Base-by-base conservation (phyloP, 2,888 invertebrate species). In the Saturnia japonica region DNA sequence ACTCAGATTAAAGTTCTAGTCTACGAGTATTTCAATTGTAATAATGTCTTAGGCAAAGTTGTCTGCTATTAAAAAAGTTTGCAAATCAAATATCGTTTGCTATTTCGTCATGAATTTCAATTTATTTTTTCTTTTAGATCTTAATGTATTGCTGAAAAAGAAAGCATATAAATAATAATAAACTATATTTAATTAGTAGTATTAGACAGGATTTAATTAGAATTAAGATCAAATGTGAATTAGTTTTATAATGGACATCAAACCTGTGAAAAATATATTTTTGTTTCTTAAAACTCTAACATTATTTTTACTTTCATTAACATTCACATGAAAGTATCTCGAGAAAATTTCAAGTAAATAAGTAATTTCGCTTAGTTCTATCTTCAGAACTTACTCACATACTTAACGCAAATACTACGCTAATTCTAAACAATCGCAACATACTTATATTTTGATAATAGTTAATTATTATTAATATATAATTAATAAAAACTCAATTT, bases 1-100 rank as follows among this genome's bases (percentile, higher is more conserved):
- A 91, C 83, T 78, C 78, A 85, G 87, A 90, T 93, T 93, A 88
- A 91, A 93, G 92, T 92, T 91, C 89, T 87, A 87, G 88, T 86
- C 90, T 85, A 85, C 88, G 78, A 86, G 76, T 75, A 78, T 74
- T 77, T 76, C 2, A 54, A 42, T 51, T 40, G 66, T 54, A 66
- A 11, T 40, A 70, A 67, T 67, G 45, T 47, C 34, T 51, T n/a
- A 28, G 19, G 42, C 25, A 51, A 34, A 9, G 54, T 54, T 40
- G 8, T 12, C 4, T 19, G 7, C 43, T 67, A 22, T 67, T 8
- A 22, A 54, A 54, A 25, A 54, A 11, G 7, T 54, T 54, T 54
- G 8, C 54, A 54, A 34, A 28, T 60, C 60, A 60, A 28, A 28
- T 60, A 60, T 60, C 28, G n/a, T 60, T 60, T 34, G 16, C 60